Evolutionary conservation across 1,140 invertebrate genomes (phyloP).

Genomic region (Tetraneura akinire): DNA sequence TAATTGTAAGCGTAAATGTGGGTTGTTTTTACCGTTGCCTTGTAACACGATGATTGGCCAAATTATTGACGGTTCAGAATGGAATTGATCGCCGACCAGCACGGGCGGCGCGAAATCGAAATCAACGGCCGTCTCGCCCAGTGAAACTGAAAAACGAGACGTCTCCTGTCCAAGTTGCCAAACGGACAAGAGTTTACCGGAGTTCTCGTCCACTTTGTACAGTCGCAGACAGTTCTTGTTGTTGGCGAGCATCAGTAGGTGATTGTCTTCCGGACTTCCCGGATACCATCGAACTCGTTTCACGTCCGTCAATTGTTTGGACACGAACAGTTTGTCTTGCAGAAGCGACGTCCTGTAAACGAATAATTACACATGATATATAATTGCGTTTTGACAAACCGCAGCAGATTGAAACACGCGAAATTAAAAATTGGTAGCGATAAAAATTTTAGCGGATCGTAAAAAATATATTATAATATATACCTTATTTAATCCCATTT

Average conservation of each 20-base stretch:
- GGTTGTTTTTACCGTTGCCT: constrained; percentile 81
- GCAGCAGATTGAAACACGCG: too few relatives aligned
- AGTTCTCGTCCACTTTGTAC: constrained; percentile 48
- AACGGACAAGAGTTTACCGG: constrained; percentile 59
- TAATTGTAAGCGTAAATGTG: constrained; percentile 57
- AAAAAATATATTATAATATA: too few relatives aligned
- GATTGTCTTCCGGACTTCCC: constrained; percentile 72
- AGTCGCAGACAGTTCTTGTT: constrained; percentile 70
- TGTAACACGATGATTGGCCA: constrained; percentile 79
- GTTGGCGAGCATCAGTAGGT: constrained; percentile 76
- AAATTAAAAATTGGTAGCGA: too few relatives aligned
- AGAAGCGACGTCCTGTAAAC: constrained; percentile 60
- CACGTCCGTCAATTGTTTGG: constrained; percentile 57
- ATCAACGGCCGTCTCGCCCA: constrained; percentile 80
- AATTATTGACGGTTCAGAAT: constrained; percentile 56
- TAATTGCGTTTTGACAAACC: too few relatives aligned
- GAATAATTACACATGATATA: too few relatives aligned
- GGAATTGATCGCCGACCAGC: constrained; percentile 22
- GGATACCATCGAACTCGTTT: constrained; percentile 79
- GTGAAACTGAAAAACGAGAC: constrained; percentile 62
- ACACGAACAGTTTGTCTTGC: constrained; percentile 66
- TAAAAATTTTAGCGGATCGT: too few relatives aligned
- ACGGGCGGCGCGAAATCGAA: constrained; percentile 76
- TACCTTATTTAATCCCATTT: too few relatives aligned
- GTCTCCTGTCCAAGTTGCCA: constrained; percentile 65